Evolutionary conservation across 2,888 invertebrate genomes (phyloP).

Genomic region (Diplazon laetatorius): DNA sequence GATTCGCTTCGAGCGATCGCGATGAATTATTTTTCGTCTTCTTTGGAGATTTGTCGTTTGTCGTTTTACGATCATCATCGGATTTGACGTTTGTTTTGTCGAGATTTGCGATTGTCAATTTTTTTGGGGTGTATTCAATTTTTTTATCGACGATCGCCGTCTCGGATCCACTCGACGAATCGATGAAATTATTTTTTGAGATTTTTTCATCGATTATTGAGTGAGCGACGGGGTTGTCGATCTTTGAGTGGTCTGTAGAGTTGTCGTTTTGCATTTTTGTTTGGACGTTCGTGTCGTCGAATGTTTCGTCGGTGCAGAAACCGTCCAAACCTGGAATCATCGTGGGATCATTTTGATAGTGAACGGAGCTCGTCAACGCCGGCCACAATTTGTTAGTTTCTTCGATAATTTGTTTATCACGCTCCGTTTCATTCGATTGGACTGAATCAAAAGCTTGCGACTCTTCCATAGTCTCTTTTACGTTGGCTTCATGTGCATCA

Average conservation of each 20-base stretch:
- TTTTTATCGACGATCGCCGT: background rate
- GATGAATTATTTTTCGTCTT: background rate
- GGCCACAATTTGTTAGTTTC: background rate
- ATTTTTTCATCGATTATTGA: background rate
- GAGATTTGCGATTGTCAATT: conserved; percentile 16
- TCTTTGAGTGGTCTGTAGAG: background rate
- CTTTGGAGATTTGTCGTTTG: background rate
- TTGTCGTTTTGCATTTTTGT: too few relatives aligned
- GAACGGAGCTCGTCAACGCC: background rate
- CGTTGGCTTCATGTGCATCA: background rate
- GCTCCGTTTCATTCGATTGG: background rate
- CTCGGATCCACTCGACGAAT: background rate
- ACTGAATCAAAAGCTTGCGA: background rate
- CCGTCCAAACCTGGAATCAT: conserved; percentile 12
- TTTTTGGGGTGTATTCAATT: conserved; percentile 3
- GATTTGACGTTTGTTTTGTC: background rate
- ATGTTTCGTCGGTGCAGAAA: background rate
- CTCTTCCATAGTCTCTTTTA: background rate
- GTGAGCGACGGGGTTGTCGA: background rate
- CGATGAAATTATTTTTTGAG: background rate
- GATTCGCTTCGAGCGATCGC: too few relatives aligned
- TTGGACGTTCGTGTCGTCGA: background rate
- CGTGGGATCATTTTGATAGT: background rate
- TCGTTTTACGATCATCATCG: background rate
- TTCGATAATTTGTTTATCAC: background rate